Conservation (phyloP, 1,140 invertebrate species). For the Micrasema longulum region DNA sequence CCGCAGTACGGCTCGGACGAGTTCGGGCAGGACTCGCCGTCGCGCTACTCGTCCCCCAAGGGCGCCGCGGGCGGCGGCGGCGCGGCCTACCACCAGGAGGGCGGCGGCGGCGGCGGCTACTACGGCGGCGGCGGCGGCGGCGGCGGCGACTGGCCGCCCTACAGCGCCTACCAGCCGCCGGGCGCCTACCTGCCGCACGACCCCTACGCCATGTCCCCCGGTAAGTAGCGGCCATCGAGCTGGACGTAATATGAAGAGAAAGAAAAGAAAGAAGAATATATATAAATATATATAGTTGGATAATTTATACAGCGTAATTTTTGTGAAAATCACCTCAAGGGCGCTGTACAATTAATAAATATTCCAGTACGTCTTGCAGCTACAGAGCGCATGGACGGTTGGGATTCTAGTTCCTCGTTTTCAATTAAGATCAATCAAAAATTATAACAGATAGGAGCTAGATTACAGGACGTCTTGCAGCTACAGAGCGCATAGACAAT, state of each 20-base stretch:
- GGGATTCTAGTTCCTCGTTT: too few relatives aligned
- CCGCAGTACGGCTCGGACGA: slow-evolving; percentile 91
- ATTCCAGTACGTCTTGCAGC: too few relatives aligned
- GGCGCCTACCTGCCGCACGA: slow-evolving; percentile 68
- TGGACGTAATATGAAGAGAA: neutral
- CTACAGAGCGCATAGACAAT: too few relatives aligned
- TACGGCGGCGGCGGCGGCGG: slow-evolving; percentile 69
- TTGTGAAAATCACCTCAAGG: too few relatives aligned
- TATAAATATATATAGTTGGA: too few relatives aligned
- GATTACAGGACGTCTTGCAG: too few relatives aligned
- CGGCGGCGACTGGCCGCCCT: slow-evolving; percentile 63
- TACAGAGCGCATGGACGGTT: too few relatives aligned
- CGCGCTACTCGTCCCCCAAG: slow-evolving; percentile 87
- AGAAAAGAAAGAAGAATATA: neutral
- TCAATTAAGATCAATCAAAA: too few relatives aligned
- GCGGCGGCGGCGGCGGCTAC: slow-evolving; percentile 70
- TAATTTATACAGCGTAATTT: too few relatives aligned
- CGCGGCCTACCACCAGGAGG: slow-evolving; percentile 55
- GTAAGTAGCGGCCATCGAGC: slow-evolving; percentile 51
- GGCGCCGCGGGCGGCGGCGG: slow-evolving; percentile 61
- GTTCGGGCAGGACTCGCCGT: slow-evolving; percentile 83
- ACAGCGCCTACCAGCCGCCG: slow-evolving; percentile 65
- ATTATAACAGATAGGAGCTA: too few relatives aligned
- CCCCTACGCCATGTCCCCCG: slow-evolving; percentile 70
- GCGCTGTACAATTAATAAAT: too few relatives aligned